Evolutionary conservation across 2,888 invertebrate species (phyloP).

Genomic region (Caenorhabditis doughertyi): DNA sequence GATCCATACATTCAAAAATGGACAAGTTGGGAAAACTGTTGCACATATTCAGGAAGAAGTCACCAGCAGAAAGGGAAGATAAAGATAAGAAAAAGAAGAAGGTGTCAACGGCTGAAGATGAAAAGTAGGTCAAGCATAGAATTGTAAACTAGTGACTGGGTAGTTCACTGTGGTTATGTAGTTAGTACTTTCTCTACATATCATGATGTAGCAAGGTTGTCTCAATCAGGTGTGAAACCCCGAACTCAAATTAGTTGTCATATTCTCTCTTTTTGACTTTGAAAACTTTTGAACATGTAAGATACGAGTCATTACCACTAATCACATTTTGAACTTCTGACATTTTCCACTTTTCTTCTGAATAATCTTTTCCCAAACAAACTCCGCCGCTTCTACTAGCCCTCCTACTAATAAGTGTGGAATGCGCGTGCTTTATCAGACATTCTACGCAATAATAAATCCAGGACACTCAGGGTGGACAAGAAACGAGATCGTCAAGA

Average conservation of each 20-base stretch:
- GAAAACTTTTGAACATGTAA: not conserved
- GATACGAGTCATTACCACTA: not conserved
- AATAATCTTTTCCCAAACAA: not conserved
- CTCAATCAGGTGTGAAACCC: no score
- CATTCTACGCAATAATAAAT: conserved; percentile 50
- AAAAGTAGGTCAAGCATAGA: conserved; percentile 26
- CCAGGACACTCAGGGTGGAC: conserved; percentile 87
- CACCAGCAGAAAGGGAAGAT: conserved; percentile 12
- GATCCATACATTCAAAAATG: conserved; percentile 9
- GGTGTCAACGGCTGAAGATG: not conserved
- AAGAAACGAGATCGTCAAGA: conserved; percentile 98
- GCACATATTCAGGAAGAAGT: conserved; percentile 23
- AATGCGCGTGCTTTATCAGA: conserved; percentile 33
- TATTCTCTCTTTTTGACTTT: no score
- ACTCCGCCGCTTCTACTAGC: conserved; percentile 26
- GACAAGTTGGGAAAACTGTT: conserved; percentile 10
- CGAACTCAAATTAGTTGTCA: no score
- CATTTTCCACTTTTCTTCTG: not conserved
- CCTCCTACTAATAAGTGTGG: conserved; percentile 37
- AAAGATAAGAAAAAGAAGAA: conserved; percentile 7
- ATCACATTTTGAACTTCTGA: not conserved
- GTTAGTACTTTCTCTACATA: no score
- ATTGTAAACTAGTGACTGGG: no score
- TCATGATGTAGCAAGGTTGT: no score
- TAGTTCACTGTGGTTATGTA: no score